Evolutionary conservation across 2,113 vertebrate species (phyloP), one percentile per base, ranked within the genome.

Genomic region (Sorex araneus): DNA sequence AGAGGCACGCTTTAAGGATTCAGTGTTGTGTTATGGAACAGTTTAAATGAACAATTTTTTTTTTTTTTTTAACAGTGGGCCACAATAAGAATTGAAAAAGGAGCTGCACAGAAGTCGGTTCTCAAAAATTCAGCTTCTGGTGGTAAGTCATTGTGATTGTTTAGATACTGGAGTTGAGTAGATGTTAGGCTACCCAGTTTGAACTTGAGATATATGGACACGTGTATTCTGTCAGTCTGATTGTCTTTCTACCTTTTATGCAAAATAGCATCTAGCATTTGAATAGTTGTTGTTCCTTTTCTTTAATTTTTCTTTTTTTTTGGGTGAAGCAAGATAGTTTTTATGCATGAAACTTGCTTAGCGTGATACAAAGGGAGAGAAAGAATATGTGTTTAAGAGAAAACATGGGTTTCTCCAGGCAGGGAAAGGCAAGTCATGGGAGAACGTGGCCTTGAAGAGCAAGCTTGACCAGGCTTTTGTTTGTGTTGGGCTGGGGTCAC

Each of bases 31-130:
- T 90, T 84, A 18, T 50, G n/a, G 54, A 64, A 50, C 50, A 34
- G n/a, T 92, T 83, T 75, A 70, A 79, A 71, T 87, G 3, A 66
- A 70, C 36, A 40, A n/a, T 67, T 96, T 64, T 90, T 97, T 40
- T 40, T 40, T 40, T 40, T 96, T 89, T 60, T 94, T 95, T 30
- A 95, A 97, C 94, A 99, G 99, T 99, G 99, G 99, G 99, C 99
- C 66, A 99, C 99, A 0, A 54, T 98, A n/a, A 98, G 99, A 30
- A 99, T 99, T 97, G 98, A 99, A 97, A 99, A 98, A 93, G 98
- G 98, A 84, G 97, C 91, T 71, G 97, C 96, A 94, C 97, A 98
- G 78, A 97, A 89, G 36, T 95, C 97, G 27, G 81, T 77, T 28
- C 95, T 97, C 18, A 98, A 97, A 40, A 97, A 80, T 36, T 92